Conservation (phyloP, 92 coral and sea anemone genomes). For the Phenganax subtilis region DNA sequence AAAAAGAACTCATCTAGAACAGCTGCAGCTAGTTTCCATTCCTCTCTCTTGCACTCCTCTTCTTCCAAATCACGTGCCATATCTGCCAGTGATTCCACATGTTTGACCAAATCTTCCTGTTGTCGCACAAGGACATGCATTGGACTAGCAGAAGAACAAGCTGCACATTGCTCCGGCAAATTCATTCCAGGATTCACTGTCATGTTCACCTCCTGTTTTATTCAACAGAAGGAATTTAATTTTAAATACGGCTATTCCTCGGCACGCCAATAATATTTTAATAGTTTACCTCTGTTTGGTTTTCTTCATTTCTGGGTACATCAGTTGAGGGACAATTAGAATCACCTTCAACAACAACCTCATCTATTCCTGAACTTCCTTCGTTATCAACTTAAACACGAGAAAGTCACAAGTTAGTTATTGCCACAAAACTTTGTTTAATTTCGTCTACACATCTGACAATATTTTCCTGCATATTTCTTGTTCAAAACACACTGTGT, state of each 20-base stretch:
- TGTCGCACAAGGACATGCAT: conserved; percentile 43
- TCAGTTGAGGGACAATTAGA: not conserved
- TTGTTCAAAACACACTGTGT: too few species aligned
- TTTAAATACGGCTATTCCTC: not conserved
- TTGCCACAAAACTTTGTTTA: too few species aligned
- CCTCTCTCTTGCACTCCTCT: conserved; percentile 75
- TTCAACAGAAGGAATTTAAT: not conserved
- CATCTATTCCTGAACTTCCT: not conserved
- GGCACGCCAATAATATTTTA: not conserved
- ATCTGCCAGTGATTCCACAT: conserved; percentile 63
- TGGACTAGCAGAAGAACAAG: conserved; percentile 21
- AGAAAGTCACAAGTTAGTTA: not conserved
- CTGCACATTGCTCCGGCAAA: not conserved
- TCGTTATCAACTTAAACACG: not conserved
- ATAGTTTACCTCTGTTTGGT: not conserved
- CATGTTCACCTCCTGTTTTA: not conserved
- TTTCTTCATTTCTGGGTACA: not conserved
- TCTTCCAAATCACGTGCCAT: conserved; percentile 66
- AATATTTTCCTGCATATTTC: too few species aligned
- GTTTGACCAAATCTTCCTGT: conserved; percentile 64
- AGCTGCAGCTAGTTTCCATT: conserved; percentile 91
- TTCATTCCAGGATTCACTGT: not conserved
- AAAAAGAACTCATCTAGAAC: conserved; percentile 74
- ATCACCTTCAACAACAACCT: not conserved
- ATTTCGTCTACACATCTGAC: too few species aligned